Percentiles rank a stretch among this genome's conserved stretches.
phyloP scores from a whole-genome alignment of 2,888 invertebrate genomes.

The Amaurobius ferox region DNA sequence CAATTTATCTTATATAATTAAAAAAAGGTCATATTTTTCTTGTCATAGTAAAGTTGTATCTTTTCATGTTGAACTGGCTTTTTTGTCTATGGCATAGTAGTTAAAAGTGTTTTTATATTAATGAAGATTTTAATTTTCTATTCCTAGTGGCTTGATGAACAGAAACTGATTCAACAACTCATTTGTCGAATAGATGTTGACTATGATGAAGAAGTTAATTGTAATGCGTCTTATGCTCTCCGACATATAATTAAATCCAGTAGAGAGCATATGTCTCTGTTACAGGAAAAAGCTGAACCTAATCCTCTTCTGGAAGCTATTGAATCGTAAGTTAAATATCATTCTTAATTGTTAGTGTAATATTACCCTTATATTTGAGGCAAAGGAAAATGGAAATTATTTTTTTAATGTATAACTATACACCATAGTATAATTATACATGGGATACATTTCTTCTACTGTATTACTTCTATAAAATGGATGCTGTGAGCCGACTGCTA shows the following conservation, averaged over 20 bases:
- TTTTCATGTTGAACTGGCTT: no score
- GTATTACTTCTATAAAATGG: no score
- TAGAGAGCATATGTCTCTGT: constrained; percentile 75
- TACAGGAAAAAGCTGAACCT: constrained; percentile 82
- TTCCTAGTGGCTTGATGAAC: constrained; percentile 91
- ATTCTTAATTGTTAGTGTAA: no score
- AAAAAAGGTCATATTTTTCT: no score
- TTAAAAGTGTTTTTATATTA: no score
- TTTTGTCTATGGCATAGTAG: no score
- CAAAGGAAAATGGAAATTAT: constrained; percentile 4
- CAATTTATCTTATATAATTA: no score
- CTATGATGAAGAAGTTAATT: constrained; percentile 86
- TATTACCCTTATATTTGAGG: no score
- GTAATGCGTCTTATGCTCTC: constrained; percentile 91
- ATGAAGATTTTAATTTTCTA: no score
- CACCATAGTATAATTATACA: not conserved
- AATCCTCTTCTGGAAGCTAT: constrained; percentile 86
- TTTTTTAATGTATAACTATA: constrained; percentile 26
- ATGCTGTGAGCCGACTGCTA: no score
- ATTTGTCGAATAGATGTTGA: constrained; percentile 83
- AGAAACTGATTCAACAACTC: constrained; percentile 89
- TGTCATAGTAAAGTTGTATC: no score
- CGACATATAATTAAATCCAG: constrained; percentile 83
- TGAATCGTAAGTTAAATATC: constrained; percentile 87
- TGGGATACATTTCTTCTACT: no score